Percentiles rank a stretch among this genome's conserved stretches.
Conservation (phyloP, 2,113 vertebrate genomes). For the Dendropsophus ebraccatus region DNA sequence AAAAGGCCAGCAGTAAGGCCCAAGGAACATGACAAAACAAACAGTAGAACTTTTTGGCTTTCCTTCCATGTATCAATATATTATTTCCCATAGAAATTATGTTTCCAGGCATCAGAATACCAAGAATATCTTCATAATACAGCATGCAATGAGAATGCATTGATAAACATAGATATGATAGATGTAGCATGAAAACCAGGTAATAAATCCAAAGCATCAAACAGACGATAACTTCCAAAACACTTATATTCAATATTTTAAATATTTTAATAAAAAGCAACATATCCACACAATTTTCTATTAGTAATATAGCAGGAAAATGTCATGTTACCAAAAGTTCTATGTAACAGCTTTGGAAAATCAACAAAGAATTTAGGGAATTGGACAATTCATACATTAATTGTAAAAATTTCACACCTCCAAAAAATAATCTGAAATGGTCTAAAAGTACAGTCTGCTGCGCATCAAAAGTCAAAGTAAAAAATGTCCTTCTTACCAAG, state of each 20-base stretch:
- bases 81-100: neutral
- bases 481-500: conserved; percentile 86
- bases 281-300: neutral
- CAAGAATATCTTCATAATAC: neutral
- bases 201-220: neutral
- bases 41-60: neutral
- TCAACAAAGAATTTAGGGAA: conserved; percentile 7
- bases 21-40: neutral
- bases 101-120: no score
- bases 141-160: neutral
- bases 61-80: neutral
- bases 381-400: neutral
- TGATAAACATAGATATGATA: neutral
- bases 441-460: conserved; percentile 56
- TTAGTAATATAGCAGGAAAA: neutral
- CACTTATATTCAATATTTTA: neutral
- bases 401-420: neutral
- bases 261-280: neutral
- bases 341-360: conserved; percentile 18
- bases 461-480: conserved; percentile 63
- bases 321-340: neutral
- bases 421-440: conserved; percentile 44
- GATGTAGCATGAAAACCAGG: neutral
- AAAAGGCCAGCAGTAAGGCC: neutral
- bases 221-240: neutral